Evolutionary conservation across 1,140 invertebrate genomes (phyloP).

Genomic region (Drosophila pruinosa): DNA sequence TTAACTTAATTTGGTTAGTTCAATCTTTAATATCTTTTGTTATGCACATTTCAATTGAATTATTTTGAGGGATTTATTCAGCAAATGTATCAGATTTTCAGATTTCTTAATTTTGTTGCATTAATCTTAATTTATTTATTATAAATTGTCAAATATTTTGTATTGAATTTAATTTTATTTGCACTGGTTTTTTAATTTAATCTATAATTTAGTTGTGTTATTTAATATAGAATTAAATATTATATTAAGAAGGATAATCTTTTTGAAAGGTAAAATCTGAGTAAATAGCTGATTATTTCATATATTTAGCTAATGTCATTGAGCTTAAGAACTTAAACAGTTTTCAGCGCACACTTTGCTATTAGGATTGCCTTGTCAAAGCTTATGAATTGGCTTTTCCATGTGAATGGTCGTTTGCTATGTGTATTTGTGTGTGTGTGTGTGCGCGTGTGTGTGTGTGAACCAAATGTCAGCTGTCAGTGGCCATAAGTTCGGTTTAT

Average conservation of each 20-base stretch:
- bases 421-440: slow-evolving; percentile 4
- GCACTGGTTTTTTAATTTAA: no score
- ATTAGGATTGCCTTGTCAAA: slow-evolving; percentile 27
- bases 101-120: no score
- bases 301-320: slow-evolving; percentile 1
- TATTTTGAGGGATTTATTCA: no score
- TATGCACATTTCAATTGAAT: no score
- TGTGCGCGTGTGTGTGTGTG: slow-evolving; percentile 26
- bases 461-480: slow-evolving; percentile 71
- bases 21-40: no score
- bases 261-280: not conserved
- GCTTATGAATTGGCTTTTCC: slow-evolving; percentile 60
- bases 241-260: not conserved
- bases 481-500: slow-evolving; percentile 71
- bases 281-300: not conserved
- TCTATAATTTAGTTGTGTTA: no score
- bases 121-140: no score
- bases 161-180: no score
- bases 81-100: no score
- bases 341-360: slow-evolving; percentile 9
- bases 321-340: not conserved
- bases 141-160: no score
- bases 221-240: no score
- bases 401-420: slow-evolving; percentile 38
- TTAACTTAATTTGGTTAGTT: no score